A percentile compares a stretch with the other conserved stretches of the same genome.
Conservation (phyloP, 2,888 invertebrate genomes). For the Heliconius charithonia region DNA sequence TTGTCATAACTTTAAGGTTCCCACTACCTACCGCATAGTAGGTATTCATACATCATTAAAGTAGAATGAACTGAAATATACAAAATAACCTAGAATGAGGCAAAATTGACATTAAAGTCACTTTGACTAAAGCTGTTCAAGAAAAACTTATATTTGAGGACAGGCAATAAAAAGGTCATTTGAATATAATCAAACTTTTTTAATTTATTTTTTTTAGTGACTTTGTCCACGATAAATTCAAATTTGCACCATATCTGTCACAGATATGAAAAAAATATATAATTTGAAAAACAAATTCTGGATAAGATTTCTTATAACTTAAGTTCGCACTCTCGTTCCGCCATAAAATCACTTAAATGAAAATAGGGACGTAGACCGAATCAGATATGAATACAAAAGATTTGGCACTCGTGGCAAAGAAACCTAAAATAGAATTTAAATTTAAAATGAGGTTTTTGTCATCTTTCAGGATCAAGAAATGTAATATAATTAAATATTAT, state of each 20-base stretch:
- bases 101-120: background rate
- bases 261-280: background rate
- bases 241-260: background rate
- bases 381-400: background rate
- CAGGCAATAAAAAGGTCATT: conserved; percentile 12
- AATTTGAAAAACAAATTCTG: background rate
- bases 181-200: conserved; percentile 15
- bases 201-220: background rate
- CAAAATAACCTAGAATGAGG: background rate
- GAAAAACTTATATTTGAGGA: conserved; percentile 7
- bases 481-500: background rate
- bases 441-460: background rate
- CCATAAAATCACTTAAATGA: background rate
- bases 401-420: background rate
- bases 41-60: too few species aligned
- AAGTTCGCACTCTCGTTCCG: too few species aligned
- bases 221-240: background rate
- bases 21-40: too few species aligned
- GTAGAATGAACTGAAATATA: background rate
- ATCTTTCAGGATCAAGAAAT: background rate
- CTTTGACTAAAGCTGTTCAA: background rate
- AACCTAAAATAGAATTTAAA: background rate
- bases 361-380: background rate
- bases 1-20: too few species aligned
- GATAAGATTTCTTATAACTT: background rate